Conservation (phyloP, 1,140 invertebrate genomes). For the Mylabris phalerata region DNA sequence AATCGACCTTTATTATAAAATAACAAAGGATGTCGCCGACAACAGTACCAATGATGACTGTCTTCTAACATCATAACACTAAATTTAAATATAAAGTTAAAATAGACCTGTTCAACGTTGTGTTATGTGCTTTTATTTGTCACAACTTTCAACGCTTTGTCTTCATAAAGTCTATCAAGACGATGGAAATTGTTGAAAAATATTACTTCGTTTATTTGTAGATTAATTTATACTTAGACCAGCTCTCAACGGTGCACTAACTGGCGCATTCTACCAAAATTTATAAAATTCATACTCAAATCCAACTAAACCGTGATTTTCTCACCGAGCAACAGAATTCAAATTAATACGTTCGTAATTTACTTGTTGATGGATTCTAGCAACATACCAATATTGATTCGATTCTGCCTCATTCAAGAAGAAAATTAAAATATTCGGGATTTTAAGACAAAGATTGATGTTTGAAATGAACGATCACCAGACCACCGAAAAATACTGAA, state of each 20-base stretch:
- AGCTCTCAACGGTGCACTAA: too few relatives aligned
- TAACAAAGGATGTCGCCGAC: too few relatives aligned
- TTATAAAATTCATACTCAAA: too few relatives aligned
- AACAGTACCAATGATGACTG: too few relatives aligned
- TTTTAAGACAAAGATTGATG: too few relatives aligned
- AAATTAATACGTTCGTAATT: neutral
- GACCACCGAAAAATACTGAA: too few relatives aligned
- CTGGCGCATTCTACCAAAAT: too few relatives aligned
- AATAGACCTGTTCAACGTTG: constrained; percentile 17
- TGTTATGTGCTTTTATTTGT: constrained; percentile 20
- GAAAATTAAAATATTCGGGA: neutral
- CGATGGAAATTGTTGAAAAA: constrained; percentile 12
- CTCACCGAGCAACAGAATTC: too few relatives aligned
- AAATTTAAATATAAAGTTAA: constrained; percentile 24
- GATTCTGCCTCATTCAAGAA: constrained; percentile 4
- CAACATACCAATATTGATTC: constrained; percentile 10
- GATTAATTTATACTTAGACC: constrained; percentile 7
- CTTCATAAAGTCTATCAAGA: constrained; percentile 22
- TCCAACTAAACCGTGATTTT: too few relatives aligned
- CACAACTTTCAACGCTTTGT: constrained; percentile 20
- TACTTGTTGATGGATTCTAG: constrained; percentile 8
- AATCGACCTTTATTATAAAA: constrained; percentile 13
- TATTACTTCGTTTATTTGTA: constrained; percentile 11
- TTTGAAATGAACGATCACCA: too few relatives aligned
- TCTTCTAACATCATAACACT: constrained; percentile 16